Conservation (phyloP, 92 coral and sea anemone genomes). For the Epizoanthus scotinus region DNA sequence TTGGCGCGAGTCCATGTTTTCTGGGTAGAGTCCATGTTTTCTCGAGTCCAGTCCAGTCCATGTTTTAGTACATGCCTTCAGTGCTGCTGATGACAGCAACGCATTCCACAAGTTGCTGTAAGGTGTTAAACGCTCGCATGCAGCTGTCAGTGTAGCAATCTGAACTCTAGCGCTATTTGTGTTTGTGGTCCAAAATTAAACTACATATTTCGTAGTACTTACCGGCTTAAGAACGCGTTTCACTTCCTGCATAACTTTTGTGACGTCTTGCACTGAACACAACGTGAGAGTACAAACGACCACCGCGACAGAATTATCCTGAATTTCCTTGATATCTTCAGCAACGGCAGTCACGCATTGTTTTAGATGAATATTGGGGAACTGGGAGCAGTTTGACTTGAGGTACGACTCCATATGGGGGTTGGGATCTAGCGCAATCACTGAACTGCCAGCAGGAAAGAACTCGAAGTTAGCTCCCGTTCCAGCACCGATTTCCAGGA, state of each 20-base stretch:
- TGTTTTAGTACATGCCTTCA: too few species aligned
- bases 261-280: constrained; percentile 90
- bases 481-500: constrained; percentile 95
- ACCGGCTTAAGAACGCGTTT: constrained; percentile 38
- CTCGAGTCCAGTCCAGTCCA: too few species aligned
- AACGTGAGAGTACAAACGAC: constrained; percentile 92
- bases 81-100: too few species aligned
- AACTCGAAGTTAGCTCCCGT: constrained; percentile 93
- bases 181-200: background rate
- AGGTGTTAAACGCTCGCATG: too few species aligned
- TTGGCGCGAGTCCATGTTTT: too few species aligned
- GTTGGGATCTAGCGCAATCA: constrained; percentile 88
- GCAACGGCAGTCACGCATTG: constrained; percentile 68
- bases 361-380: constrained; percentile 62
- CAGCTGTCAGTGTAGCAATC: too few species aligned
- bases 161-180: background rate
- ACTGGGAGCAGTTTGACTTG: constrained; percentile 55
- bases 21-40: too few species aligned
- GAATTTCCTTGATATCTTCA: constrained; percentile 79
- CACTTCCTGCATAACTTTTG: constrained; percentile 34
- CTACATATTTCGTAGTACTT: background rate
- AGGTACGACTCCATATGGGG: constrained; percentile 83
- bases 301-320: constrained; percentile 78
- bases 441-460: constrained; percentile 77
- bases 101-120: too few species aligned